These are phyloP conservation scores for Petrocephalus microphthalmus DNA, from an alignment of 2,113 vertebrate species.

Conservation along the genomic window DNA sequence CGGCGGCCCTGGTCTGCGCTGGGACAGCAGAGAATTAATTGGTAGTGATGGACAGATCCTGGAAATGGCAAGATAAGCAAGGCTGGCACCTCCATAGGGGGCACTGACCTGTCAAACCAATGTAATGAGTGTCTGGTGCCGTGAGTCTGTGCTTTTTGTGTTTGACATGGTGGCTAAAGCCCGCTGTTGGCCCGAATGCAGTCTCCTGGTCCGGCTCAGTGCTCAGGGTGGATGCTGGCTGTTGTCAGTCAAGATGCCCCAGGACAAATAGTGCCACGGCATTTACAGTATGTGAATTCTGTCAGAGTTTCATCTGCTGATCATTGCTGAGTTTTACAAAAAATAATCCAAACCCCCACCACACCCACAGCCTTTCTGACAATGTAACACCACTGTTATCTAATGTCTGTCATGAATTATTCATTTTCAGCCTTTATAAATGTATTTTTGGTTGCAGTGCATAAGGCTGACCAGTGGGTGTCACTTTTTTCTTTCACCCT, in stretches of 20 bases:
- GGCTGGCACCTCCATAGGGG: background rate
- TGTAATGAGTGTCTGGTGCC: background rate
- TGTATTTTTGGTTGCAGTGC: slow-evolving; percentile 25
- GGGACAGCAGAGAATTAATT: background rate
- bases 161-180: background rate
- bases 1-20: too few species aligned
- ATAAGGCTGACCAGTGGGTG: slow-evolving; percentile 55
- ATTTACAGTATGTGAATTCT: background rate
- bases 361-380: background rate
- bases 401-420: background rate
- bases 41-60: background rate
- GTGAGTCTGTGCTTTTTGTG: background rate
- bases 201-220: background rate
- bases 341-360: background rate
- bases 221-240: background rate
- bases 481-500: slow-evolving; percentile 49
- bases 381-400: background rate
- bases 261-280: background rate
- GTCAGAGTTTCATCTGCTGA: background rate
- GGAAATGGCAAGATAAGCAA: background rate
- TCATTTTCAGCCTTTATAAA: background rate
- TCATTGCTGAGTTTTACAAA: background rate
- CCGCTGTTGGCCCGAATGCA: background rate
- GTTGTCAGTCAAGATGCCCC: background rate
- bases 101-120: background rate